Conservation (phyloP, 2,113 vertebrate species). For the Zosterops lateralis region DNA sequence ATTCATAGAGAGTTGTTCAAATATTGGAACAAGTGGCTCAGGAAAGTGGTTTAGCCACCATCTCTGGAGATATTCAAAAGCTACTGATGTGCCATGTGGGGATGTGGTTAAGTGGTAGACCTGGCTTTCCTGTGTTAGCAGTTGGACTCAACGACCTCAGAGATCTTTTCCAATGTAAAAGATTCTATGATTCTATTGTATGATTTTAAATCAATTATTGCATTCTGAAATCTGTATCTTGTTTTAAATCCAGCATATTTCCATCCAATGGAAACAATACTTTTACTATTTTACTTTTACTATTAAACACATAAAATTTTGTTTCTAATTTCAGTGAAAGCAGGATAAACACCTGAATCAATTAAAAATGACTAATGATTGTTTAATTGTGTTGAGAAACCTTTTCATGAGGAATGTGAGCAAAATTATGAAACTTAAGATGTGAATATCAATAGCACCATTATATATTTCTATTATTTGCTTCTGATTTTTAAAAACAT, state of each 20-base stretch:
- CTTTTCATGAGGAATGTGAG: constrained; percentile 9
- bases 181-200: background rate
- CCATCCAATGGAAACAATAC: background rate
- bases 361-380: background rate
- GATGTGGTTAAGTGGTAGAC: background rate
- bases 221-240: background rate
- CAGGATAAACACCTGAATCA: background rate
- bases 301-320: background rate
- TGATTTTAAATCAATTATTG: background rate
- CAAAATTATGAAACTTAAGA: constrained; percentile 7
- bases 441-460: background rate
- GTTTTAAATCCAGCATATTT: background rate
- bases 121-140: background rate
- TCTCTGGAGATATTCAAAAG: background rate
- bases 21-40: background rate
- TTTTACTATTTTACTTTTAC: background rate
- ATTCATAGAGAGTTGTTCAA: background rate
- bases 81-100: accelerated
- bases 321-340: background rate
- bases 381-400: background rate
- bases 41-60: background rate
- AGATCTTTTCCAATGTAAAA: background rate
- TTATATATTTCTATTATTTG: background rate
- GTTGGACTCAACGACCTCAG: background rate
- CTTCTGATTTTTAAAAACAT: background rate